Conservation (phyloP, 2,888 invertebrate genomes). For the Polyommatus iphigenia region DNA sequence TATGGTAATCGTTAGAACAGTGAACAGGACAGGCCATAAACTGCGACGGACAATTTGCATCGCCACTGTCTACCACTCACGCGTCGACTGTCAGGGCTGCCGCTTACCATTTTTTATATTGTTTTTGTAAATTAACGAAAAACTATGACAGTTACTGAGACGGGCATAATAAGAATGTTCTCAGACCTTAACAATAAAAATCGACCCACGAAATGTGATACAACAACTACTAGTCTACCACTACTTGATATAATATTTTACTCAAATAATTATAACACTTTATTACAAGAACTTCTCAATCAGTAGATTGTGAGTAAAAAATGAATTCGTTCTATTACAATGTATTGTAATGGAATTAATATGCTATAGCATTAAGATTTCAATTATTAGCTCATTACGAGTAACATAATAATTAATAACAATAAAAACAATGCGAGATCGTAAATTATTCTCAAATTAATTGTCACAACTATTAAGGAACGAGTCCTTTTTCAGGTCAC, state of each 20-base stretch:
- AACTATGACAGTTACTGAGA: not conserved
- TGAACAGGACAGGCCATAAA: slow-evolving; percentile 8
- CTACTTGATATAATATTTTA: too few species aligned
- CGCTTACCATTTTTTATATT: not conserved
- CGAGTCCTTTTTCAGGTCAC: not conserved
- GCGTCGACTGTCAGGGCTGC: not conserved
- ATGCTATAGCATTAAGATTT: too few species aligned
- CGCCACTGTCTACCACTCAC: slow-evolving; percentile 15
- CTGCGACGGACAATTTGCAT: not conserved
- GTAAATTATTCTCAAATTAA: not conserved
- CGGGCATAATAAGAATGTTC: too few species aligned
- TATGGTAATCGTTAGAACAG: slow-evolving; percentile 9
- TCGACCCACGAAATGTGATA: too few species aligned
- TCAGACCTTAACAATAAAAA: too few species aligned
- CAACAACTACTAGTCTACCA: too few species aligned
- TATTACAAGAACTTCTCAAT: too few species aligned
- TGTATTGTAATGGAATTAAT: not conserved
- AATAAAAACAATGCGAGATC: not conserved
- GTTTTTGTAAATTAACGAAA: not conserved
- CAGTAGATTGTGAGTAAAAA: too few species aligned
- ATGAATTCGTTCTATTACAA: not conserved
- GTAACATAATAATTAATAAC: slow-evolving; percentile 7
- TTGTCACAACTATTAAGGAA: not conserved
- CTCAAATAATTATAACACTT: too few species aligned
- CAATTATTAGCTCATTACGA: not conserved